phyloP scores from a whole-genome alignment of 2,113 vertebrate species.

The Seriola aureovittata region DNA sequence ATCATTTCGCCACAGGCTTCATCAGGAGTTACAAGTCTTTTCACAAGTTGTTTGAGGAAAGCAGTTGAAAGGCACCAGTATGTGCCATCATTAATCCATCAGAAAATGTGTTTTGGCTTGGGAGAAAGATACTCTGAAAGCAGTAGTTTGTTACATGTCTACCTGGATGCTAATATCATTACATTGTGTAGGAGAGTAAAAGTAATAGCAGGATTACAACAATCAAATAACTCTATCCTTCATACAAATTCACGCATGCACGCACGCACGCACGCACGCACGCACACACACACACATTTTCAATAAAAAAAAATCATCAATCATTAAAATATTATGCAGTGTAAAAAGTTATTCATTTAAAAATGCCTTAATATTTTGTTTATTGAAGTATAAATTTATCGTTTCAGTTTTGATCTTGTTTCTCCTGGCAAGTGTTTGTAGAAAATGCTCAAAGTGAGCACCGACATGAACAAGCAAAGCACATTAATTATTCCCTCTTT shows the following conservation, averaged over 20 bases:
- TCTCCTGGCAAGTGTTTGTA: neutral
- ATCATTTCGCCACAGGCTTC: neutral
- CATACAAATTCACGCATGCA: neutral
- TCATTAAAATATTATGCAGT: neutral
- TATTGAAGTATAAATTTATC: neutral
- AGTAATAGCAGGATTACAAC: neutral
- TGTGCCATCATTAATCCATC: neutral
- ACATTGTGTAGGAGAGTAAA: neutral
- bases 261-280: too few relatives aligned
- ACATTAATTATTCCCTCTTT: conserved; percentile 8
- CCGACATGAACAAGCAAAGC: neutral
- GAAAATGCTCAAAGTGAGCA: neutral
- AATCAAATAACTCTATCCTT: neutral
- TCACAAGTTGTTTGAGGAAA: neutral
- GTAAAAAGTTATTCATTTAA: neutral
- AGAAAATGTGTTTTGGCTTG: neutral
- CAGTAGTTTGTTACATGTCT: neutral
- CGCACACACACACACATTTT: neutral
- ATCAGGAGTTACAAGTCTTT: neutral
- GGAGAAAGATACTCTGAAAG: too few relatives aligned
- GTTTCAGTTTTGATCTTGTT: neutral
- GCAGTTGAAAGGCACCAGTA: neutral
- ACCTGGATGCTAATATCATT: neutral
- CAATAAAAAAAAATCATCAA: neutral
- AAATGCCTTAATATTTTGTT: neutral